Evolutionary conservation across 2,797 vertebrate species (phyloP).

Genomic region (Pseudotriccus pelzelni): DNA sequence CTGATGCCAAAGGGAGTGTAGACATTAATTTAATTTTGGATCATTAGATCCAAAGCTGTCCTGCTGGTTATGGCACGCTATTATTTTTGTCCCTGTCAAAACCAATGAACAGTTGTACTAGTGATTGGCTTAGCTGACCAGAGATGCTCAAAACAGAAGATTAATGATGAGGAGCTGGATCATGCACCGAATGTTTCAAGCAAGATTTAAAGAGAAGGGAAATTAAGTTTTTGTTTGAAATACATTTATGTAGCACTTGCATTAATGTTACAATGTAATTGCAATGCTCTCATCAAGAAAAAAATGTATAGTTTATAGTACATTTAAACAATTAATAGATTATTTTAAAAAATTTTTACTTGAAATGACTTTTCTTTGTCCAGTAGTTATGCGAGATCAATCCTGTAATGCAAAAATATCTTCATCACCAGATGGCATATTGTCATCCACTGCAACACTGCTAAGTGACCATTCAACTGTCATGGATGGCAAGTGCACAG

Average conservation of each 20-base stretch:
- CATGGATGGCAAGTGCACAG: no score
- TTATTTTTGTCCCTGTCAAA: slow-evolving; percentile 52
- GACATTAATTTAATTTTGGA: slow-evolving; percentile 29
- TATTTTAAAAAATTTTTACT: not conserved
- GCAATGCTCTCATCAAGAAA: not conserved
- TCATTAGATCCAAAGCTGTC: slow-evolving; percentile 25
- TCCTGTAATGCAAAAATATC: not conserved
- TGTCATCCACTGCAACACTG: not conserved
- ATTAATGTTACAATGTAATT: not conserved
- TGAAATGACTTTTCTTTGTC: not conserved
- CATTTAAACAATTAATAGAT: not conserved
- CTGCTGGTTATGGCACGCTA: not conserved
- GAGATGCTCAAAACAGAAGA: not conserved
- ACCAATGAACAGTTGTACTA: not conserved
- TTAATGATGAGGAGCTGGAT: not conserved
- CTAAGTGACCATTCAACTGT: not conserved
- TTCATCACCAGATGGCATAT: not conserved
- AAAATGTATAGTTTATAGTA: not conserved
- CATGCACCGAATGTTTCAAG: not conserved
- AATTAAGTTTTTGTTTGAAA: not conserved
- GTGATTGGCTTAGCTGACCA: slow-evolving; percentile 12
- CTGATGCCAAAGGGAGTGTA: not conserved
- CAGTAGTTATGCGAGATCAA: not conserved
- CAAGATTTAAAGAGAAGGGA: not conserved
- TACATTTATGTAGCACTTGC: not conserved